Percentiles rank a stretch among this genome's conserved stretches.
Conservation (phyloP, 2,113 vertebrate species). For the Orientallactaga bullata region DNA sequence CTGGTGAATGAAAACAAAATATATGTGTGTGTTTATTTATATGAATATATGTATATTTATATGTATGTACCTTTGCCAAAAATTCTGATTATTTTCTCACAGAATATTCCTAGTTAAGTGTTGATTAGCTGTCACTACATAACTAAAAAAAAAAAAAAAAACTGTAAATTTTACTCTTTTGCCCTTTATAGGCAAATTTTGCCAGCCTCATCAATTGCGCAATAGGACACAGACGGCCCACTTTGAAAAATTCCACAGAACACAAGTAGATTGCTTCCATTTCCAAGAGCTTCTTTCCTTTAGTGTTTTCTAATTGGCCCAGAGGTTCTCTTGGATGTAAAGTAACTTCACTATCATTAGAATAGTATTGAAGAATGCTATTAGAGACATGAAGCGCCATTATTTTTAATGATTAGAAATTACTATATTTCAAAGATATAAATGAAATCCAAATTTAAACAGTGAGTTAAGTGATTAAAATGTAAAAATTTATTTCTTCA, state of each 20-base stretch:
- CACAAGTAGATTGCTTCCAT: background rate
- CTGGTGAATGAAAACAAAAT: background rate
- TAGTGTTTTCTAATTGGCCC: background rate
- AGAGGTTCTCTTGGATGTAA: background rate
- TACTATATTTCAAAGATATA: constrained; percentile 53
- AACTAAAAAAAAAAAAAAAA: background rate
- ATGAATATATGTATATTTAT: background rate
- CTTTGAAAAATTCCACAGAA: constrained; percentile 11
- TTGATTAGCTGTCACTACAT: background rate
- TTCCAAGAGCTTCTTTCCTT: constrained; percentile 10
- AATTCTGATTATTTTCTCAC: constrained; percentile 36
- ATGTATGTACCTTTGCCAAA: background rate
- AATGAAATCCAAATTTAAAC: constrained; percentile 49
- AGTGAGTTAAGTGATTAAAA: background rate
- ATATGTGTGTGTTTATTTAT: background rate
- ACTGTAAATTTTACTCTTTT: constrained; percentile 7
- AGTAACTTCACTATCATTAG: constrained; percentile 30
- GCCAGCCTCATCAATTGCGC: background rate
- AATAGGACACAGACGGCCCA: background rate
- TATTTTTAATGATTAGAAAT: constrained; percentile 64
- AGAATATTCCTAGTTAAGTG: background rate
- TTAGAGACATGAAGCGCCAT: constrained; percentile 40
- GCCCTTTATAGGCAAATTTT: background rate
- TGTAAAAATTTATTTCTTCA: constrained; percentile 50
- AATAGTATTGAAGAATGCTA: constrained; percentile 45